These are phyloP conservation scores for Emydura subglobosa DNA, from an alignment of 2,113 vertebrate genomes.

Conservation along the genomic window DNA sequence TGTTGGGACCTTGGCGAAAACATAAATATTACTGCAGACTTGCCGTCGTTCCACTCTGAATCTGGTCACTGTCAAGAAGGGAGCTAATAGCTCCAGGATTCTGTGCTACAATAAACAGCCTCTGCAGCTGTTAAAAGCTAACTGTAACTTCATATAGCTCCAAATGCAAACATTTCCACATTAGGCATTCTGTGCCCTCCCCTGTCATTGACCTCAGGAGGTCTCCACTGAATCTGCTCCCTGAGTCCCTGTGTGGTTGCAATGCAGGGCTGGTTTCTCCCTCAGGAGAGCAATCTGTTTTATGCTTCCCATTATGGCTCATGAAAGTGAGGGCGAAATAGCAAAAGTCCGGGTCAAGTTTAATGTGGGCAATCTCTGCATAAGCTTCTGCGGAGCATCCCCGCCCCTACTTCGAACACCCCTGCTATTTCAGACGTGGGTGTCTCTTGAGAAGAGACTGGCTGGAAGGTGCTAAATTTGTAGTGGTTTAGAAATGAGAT, in stretches of 20 bases:
- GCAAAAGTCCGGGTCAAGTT: not conserved
- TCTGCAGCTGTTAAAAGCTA: slow-evolving; percentile 50
- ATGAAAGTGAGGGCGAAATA: slow-evolving; percentile 28
- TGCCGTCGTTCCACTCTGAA: not conserved
- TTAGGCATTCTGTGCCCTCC: slow-evolving; percentile 65
- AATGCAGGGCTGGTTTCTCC: not conserved
- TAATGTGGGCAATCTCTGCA: not conserved
- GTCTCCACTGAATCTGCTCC: slow-evolving; percentile 42
- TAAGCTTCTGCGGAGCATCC: not conserved
- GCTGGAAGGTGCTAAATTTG: not conserved
- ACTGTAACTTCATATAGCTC: slow-evolving; percentile 56
- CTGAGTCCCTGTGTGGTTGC: not conserved
- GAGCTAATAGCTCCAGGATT: slow-evolving; percentile 45
- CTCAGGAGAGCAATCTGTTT: slow-evolving; percentile 22
- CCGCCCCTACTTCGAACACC: not conserved
- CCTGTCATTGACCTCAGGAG: not conserved
- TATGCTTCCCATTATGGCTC: slow-evolving; percentile 46
- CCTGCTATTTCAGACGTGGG: accelerated
- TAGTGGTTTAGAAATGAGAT: not conserved
- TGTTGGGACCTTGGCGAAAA: slow-evolving; percentile 70
- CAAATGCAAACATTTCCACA: slow-evolving; percentile 79
- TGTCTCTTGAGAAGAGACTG: not conserved
- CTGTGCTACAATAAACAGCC: slow-evolving; percentile 59
- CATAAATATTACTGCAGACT: slow-evolving; percentile 23
- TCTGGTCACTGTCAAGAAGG: slow-evolving; percentile 76